phyloP scores from a whole-genome alignment of 2,797 vertebrate species.

The Amphiprion clarkii region DNA sequence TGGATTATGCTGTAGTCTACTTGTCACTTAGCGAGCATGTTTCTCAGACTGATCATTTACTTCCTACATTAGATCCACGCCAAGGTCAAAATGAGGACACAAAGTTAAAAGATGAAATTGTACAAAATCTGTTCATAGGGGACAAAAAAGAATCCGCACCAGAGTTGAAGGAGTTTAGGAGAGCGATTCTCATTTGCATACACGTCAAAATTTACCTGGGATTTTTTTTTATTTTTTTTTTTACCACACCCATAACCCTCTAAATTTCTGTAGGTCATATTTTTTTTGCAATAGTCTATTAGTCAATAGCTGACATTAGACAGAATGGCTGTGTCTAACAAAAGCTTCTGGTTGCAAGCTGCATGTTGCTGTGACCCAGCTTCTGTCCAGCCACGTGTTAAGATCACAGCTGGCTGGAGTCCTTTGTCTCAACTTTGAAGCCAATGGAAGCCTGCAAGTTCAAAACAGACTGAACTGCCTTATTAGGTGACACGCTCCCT shows the following conservation, averaged over 20 bases:
- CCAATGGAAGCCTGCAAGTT: conserved; percentile 12
- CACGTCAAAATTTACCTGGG: background rate
- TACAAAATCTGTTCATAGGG: too few relatives aligned
- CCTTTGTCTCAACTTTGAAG: conserved; percentile 45
- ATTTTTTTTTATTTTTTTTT: background rate
- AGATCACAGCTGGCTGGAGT: conserved; percentile 36
- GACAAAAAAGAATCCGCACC: too few relatives aligned
- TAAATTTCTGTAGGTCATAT: background rate
- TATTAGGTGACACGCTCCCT: background rate
- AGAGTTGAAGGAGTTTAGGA: too few relatives aligned
- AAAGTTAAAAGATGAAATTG: background rate
- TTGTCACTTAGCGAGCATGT: background rate
- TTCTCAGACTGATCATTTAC: background rate
- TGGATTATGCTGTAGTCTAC: background rate
- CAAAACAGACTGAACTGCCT: conserved; percentile 10
- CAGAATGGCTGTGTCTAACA: conserved; percentile 4
- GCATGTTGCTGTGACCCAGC: background rate
- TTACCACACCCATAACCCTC: background rate
- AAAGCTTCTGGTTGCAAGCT: background rate
- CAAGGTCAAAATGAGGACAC: background rate
- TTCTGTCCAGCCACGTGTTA: conserved; percentile 36
- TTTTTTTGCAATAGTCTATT: background rate
- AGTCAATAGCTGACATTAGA: background rate
- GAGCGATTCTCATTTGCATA: too few relatives aligned
- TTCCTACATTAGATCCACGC: background rate